phyloP scores from a whole-genome alignment of 2,888 invertebrate species.

The Octonoba sinensis region DNA sequence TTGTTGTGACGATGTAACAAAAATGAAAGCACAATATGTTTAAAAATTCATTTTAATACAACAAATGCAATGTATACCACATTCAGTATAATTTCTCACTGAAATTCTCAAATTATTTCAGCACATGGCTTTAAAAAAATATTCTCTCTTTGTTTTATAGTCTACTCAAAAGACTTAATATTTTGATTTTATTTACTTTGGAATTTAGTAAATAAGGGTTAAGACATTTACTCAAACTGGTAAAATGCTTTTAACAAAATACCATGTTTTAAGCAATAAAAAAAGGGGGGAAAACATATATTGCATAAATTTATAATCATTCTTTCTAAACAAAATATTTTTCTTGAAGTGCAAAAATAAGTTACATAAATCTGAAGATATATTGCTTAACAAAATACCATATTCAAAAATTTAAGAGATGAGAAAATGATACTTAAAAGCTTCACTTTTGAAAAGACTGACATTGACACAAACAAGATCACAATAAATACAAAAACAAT shows the following conservation, averaged over 20 bases:
- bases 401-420: too few species aligned
- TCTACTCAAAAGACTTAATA: constrained; percentile 28
- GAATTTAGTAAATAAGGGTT: constrained; percentile 12
- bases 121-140: constrained; percentile 33
- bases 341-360: not conserved
- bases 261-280: constrained; percentile 3
- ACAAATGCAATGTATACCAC: constrained; percentile 47
- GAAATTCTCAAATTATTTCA: constrained; percentile 17
- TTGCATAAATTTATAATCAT: constrained; percentile 15
- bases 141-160: constrained; percentile 18
- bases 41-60: constrained; percentile 44
- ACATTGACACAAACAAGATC: too few species aligned
- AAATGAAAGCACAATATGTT: too few species aligned
- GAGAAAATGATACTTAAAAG: too few species aligned
- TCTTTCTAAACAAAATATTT: not conserved
- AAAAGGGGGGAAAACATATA: constrained; percentile 1
- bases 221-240: constrained; percentile 10
- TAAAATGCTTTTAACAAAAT: constrained; percentile 8
- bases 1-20: too few species aligned
- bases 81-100: constrained; percentile 28
- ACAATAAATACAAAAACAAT: too few species aligned
- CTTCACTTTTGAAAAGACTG: too few species aligned
- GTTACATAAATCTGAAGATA: not conserved
- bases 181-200: constrained; percentile 55
- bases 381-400: not conserved